phyloP scores from a whole-genome alignment of 1,140 invertebrate species.

The Pseudomyrmex flavicornis region DNA sequence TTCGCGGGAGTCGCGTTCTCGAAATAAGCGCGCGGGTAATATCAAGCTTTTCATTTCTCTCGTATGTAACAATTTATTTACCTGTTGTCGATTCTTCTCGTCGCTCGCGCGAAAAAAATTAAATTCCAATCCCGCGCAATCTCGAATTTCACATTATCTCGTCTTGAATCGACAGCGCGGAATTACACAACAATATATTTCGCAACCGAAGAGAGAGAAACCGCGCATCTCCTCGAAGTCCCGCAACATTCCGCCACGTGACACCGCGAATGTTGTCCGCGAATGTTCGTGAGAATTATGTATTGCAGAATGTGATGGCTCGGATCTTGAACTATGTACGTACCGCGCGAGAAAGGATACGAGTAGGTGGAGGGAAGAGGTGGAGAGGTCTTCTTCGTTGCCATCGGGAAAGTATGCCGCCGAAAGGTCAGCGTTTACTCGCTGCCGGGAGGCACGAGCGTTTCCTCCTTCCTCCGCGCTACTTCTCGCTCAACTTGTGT shows the following conservation, averaged over 20 bases:
- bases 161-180: conserved; percentile 2
- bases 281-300: conserved; percentile 52
- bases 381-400: conserved; percentile 63
- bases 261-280: conserved; percentile 42
- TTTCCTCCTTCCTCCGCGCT: conserved; percentile 55
- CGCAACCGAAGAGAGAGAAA: conserved; percentile 47
- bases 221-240: conserved; percentile 36
- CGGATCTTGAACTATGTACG: conserved; percentile 70
- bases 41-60: not conserved
- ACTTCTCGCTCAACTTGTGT: conserved; percentile 8
- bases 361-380: conserved; percentile 68
- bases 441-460: conserved; percentile 7
- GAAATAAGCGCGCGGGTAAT: not conserved
- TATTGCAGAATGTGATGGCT: conserved; percentile 52
- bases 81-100: too few relatives aligned
- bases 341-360: conserved; percentile 56
- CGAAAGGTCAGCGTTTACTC: conserved; percentile 80
- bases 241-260: conserved; percentile 32
- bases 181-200: conserved; percentile 42
- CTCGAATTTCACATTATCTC: not conserved
- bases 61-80: too few relatives aligned
- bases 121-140: not conserved
- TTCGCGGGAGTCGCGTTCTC: too few relatives aligned
- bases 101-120: not conserved
- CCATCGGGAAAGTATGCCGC: conserved; percentile 82